Evolutionary conservation across 2,888 invertebrate genomes (phyloP).

Genomic region (Apodemia hepburni): DNA sequence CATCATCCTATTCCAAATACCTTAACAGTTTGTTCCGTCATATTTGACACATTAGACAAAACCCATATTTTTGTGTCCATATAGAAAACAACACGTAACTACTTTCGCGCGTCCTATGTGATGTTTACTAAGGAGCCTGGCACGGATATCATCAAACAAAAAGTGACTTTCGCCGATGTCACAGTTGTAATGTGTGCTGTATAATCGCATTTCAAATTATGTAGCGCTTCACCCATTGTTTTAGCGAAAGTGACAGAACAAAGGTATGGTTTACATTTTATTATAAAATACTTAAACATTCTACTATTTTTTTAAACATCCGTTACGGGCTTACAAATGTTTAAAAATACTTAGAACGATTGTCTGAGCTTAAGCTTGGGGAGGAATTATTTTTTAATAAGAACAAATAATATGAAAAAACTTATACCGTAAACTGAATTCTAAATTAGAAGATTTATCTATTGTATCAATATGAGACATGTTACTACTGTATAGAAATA

Average conservation of each 20-base stretch:
- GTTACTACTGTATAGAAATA: too few relatives aligned
- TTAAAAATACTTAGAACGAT: neutral
- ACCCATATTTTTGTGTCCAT: neutral
- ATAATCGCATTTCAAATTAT: conserved; percentile 62
- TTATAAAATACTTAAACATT: conserved; percentile 1
- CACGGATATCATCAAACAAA: conserved; percentile 51
- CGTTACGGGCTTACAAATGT: neutral
- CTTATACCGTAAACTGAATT: too few relatives aligned
- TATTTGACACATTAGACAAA: neutral
- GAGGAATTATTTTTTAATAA: too few relatives aligned
- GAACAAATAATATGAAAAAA: too few relatives aligned
- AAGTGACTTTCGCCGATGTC: conserved; percentile 60
- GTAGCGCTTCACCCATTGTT: conserved; percentile 62
- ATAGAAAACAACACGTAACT: conserved; percentile 7
- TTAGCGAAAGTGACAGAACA: conserved; percentile 55
- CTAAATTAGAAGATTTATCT: too few relatives aligned
- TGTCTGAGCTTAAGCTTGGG: neutral
- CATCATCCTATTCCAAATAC: too few relatives aligned
- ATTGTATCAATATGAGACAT: too few relatives aligned
- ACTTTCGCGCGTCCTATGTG: conserved; percentile 23
- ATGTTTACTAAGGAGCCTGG: conserved; percentile 39
- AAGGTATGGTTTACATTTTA: conserved; percentile 9
- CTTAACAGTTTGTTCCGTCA: neutral
- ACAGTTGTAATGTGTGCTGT: conserved; percentile 45
- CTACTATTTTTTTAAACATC: neutral